Evolutionary conservation across 64 coral and sea anemone genomes (phyloP), one percentile per base, ranked within the genome.

Genomic region (Orbicella faveolata): DNA sequence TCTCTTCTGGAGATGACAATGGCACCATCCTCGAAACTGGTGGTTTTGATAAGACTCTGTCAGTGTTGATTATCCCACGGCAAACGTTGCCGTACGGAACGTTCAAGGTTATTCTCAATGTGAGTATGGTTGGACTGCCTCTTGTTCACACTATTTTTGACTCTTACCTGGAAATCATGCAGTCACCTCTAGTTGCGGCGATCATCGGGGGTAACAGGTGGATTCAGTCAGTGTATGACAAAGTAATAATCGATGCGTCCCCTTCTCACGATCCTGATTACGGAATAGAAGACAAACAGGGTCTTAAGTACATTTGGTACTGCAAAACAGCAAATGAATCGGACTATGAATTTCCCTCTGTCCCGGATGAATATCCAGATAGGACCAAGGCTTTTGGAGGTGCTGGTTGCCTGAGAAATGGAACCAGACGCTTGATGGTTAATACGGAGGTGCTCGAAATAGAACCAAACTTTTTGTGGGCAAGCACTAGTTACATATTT

Each of bases 261-360:
- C 5, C 82, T 17, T 95, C 94, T 4, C 80, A 88, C 41, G 94
- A 95, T 72, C 94, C 94, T 39, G 94, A 95, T 37, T 76, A 69
- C 14, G 61, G 61, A 9, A 10, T 23, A 7, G 17, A 83, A 17
- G 39, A 73, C 17, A 83, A 57, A 61, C 34, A 88, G 23, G 52
- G 73, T 37, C 57, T 95, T 36, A 13, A 69, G 12, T 89, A 84
- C 41, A 78, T 36, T 35, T 95, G 89, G 76, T 88, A 83, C 78
- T 95, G 90, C 75, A 91, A 81, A 26, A 95, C 87, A 73, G 55
- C 91, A 18, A 55, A 64, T 25, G 81, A 81, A 14, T 48, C 44
- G 7, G 81, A 89, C n/a, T 95, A 92, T 30, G 51, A 79, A 79
- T 61, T 79, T n/a, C 77, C 77, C 57, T 83, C 70, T 51, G 88